Percentiles rank a stretch among this genome's conserved stretches.
phyloP scores from a whole-genome alignment of 1,140 invertebrate genomes.

The Homarus americanus region DNA sequence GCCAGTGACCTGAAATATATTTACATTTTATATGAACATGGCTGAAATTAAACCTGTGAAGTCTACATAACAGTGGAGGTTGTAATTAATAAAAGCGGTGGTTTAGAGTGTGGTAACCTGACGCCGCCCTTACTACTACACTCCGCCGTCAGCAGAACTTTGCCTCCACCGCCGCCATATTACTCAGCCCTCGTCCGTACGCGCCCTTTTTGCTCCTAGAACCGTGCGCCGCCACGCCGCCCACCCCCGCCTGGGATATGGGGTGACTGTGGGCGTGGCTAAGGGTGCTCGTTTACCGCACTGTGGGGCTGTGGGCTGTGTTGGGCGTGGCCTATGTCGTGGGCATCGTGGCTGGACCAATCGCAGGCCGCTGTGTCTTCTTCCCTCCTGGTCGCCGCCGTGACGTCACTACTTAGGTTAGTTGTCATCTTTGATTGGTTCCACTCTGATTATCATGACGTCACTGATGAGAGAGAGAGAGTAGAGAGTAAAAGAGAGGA shows the following conservation, averaged over 20 bases:
- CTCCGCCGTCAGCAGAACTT: constrained; percentile 29
- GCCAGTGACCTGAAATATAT: no score
- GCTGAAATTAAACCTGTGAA: no score
- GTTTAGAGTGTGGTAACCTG: neutral
- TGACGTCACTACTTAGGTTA: constrained; percentile 57
- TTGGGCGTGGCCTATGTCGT: constrained; percentile 51
- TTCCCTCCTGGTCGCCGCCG: constrained; percentile 56
- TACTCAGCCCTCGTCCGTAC: constrained; percentile 43
- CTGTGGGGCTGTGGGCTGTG: constrained; percentile 50
- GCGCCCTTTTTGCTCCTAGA: constrained; percentile 33
- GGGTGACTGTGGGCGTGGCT: constrained; percentile 48
- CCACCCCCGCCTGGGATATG: constrained; percentile 51
- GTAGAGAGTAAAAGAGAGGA: neutral
- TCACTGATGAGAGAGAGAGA: no score
- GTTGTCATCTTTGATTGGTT: no score
- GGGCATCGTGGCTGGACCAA: constrained; percentile 56
- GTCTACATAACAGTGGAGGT: no score
- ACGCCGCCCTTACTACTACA: constrained; percentile 33
- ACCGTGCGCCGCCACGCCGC: neutral
- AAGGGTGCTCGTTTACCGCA: constrained; percentile 53
- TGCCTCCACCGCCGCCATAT: constrained; percentile 19
- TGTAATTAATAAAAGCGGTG: no score
- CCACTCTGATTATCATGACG: no score
- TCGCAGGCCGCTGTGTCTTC: constrained; percentile 58
- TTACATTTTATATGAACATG: no score